Evolutionary conservation across 2,888 invertebrate genomes (phyloP).

Genomic region (Oligia latruncula): DNA sequence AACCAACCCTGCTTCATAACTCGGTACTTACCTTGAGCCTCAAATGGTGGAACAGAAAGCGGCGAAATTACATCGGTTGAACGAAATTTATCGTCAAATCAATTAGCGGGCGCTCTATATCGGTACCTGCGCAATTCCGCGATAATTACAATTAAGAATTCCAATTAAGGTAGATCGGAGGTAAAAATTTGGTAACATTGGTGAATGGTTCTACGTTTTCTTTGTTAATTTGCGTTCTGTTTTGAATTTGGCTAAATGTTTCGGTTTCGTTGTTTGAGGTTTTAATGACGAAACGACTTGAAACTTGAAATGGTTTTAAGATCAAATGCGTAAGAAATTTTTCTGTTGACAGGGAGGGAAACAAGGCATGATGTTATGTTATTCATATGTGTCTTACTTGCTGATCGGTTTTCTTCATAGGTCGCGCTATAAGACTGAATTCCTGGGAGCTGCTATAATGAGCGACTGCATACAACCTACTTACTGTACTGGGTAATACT

Average conservation of each 20-base stretch:
- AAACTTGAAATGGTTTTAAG: constrained; percentile 5
- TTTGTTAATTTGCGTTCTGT: constrained; percentile 18
- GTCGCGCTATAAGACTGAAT: too few species aligned
- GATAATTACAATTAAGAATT: constrained; percentile 67
- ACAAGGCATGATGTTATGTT: too few species aligned
- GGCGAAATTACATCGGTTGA: constrained; percentile 55
- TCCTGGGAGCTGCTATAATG: too few species aligned
- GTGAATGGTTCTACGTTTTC: constrained; percentile 9
- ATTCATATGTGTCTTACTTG: too few species aligned
- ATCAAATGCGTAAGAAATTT: too few species aligned
- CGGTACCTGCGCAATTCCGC: constrained; percentile 48
- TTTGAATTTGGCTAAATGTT: constrained; percentile 12
- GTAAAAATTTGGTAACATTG: constrained; percentile 50
- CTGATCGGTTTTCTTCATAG: too few species aligned
- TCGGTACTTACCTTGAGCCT: neutral
- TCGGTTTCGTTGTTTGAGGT: constrained; percentile 9
- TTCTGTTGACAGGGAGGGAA: too few species aligned
- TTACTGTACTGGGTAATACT: too few species aligned
- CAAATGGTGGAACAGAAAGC: neutral
- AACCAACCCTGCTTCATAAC: neutral
- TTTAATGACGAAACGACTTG: constrained; percentile 16
- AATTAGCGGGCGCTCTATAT: constrained; percentile 63
- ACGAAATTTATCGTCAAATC: constrained; percentile 68
- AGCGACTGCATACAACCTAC: too few species aligned
- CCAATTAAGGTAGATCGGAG: constrained; percentile 54